phyloP scores from a whole-genome alignment of 1,140 invertebrate genomes.

The Rhopalosiphum maidis region DNA sequence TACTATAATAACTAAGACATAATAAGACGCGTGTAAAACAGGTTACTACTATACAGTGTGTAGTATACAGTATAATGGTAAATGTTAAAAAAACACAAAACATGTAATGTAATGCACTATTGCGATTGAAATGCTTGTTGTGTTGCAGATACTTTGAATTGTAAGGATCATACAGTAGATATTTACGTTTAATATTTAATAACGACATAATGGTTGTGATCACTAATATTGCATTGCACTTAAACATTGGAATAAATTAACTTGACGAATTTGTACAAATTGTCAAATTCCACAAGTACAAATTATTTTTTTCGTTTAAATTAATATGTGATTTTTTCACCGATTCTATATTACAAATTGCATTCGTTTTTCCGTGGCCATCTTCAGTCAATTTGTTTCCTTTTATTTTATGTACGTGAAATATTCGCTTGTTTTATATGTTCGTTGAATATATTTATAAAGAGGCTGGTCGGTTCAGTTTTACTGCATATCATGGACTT shows the following conservation, averaged over 20 bases:
- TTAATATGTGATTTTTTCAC: neutral
- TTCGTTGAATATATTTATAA: neutral
- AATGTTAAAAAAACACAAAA: neutral
- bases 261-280: neutral
- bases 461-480: neutral
- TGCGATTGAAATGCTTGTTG: neutral
- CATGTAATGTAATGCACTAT: neutral
- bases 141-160: slow-evolving; percentile 11
- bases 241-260: neutral
- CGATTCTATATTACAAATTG: neutral
- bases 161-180: neutral
- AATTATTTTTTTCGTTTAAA: too few relatives aligned
- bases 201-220: neutral
- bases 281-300: neutral
- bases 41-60: neutral
- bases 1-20: neutral
- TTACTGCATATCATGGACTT: neutral
- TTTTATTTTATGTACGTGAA: neutral
- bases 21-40: neutral
- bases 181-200: neutral
- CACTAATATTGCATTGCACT: neutral
- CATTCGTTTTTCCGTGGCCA: too few relatives aligned
- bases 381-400: too few relatives aligned
- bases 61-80: neutral
- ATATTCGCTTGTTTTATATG: neutral